phyloP scores from a whole-genome alignment of 2,113 vertebrate species.

The Mustela lutreola region DNA sequence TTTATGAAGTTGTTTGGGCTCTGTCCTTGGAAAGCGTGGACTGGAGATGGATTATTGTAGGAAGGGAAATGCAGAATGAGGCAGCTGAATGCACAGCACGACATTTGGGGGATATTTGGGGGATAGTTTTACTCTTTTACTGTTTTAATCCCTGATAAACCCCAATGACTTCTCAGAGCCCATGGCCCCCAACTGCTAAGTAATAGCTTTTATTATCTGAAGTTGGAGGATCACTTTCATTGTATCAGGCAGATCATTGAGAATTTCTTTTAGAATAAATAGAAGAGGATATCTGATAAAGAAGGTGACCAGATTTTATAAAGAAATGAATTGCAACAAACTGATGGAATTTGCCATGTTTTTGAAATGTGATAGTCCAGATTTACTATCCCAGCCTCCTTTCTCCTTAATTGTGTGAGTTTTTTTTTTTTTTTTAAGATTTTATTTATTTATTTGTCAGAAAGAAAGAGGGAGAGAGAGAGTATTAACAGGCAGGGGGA shows the following conservation, averaged over 20 bases:
- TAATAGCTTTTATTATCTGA: neutral
- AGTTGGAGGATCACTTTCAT: neutral
- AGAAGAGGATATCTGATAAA: conserved; percentile 24
- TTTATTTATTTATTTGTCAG: neutral
- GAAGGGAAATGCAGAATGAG: neutral
- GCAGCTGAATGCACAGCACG: neutral
- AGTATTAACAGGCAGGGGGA: neutral
- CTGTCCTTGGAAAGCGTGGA: neutral
- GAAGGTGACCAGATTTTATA: neutral
- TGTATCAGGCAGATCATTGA: neutral
- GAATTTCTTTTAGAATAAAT: conserved; percentile 29
- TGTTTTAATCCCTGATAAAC: neutral
- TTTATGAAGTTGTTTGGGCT: neutral
- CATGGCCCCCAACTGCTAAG: too few species aligned
- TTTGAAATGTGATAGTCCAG: neutral
- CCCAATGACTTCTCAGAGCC: neutral
- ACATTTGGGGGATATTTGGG: neutral
- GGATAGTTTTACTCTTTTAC: neutral
- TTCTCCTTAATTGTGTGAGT: neutral
- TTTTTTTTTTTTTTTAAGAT: neutral
- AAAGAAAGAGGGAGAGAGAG: neutral
- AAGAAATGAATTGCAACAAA: neutral
- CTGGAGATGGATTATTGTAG: neutral
- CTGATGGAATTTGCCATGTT: neutral
- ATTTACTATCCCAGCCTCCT: neutral